Evolutionary conservation across 2,797 vertebrate species (phyloP), one percentile per base, ranked within the genome.

Genomic region (Columba guinea): DNA sequence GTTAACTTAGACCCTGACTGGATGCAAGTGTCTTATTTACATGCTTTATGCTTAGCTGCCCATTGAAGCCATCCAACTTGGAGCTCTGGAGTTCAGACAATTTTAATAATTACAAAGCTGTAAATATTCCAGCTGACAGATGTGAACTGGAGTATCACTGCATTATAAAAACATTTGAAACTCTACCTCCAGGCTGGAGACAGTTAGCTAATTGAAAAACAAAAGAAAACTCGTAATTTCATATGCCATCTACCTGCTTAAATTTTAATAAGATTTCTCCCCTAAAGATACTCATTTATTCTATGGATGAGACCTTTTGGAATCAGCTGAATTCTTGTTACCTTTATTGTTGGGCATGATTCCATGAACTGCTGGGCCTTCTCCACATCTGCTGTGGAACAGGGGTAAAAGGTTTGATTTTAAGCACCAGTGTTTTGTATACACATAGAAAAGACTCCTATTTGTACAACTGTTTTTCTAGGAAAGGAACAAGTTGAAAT

Each of bases 81-180:
- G 20, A 81, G 77, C 74, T 73, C 55, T 67, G 55, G 59, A 93
- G 84, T 86, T 94, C 60, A 84, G 95, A 93, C 20, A 35, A 80
- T 79, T 96, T 94, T 85, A 91, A 73, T 95, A 93, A 97, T 95
- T 94, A 86, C 70, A 65, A 70, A 88, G 92, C 58, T 90, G 48
- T 95, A 91, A 87, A 70, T 92, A 90, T 87, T 87, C 84, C 60
- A 91, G 77, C 76, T 96, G 97, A 96, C 97, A 97, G 97, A 95
- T 90, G 93, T 94, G 87, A 91, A 78, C 65, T 96, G 96, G 95
- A 94, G 92, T 84, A 53, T 69, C 1, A 3, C 73, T 79, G 84
- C 80, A 88, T 85, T 84, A 87, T 95, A 95, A 96, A 97, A 98
- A 94, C 95, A 90, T 90, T 86, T 89, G 97, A 97, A 94, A 89